Base-by-base conservation (phyloP, 2,797 vertebrate genomes). In the Gallinago stenura region DNA sequence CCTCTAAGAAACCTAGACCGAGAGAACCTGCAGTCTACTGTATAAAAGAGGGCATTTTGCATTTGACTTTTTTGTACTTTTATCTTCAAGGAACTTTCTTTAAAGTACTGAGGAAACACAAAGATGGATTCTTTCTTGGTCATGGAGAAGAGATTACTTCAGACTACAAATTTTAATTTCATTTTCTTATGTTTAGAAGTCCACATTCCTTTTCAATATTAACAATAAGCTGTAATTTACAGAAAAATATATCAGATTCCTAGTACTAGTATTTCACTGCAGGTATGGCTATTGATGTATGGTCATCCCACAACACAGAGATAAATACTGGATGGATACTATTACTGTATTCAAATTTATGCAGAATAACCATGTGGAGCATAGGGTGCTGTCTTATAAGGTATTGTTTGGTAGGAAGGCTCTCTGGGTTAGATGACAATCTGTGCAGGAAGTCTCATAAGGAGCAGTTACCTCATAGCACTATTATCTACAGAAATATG, bases 401-500 rank as follows among this genome's bases (percentile, higher is more conserved):
- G 15, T 4, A 17, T 1, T 25, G 28, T 25, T 84, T 0, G 1
- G 22, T 19, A 39, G 54, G 18, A 75, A 83, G 37, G 10, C 4
- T 25, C 10, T 35, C 11, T 43, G 50, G 11, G 22, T 87, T 89
- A 68, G 26, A 19, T 41, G 33, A 45, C 24, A 30, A 9, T 78
- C 51, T 30, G 19, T n/a, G 24, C 43, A n/a, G 46, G 54, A 31
- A 85, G 60, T 41, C 25, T 84, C 19, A 79, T 25, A 79, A 69
- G 41, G 22, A 86, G 31, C n/a, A 83, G 33, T 80, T 89, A 45
- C 5, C 15, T 51, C n/a, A 54, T 9, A 69, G 33, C 30, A 64
- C 0, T 48, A 22, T 71, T 72, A 72, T 8, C 22, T 2, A 3
- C 37, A 60, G 33, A 70, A 83, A 39, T 66, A 76, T 0, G 2